Percentiles rank a stretch among this genome's conserved stretches.
phyloP scores from a whole-genome alignment of 2,113 vertebrate genomes.

The Pomatorhinus ruficollis region DNA sequence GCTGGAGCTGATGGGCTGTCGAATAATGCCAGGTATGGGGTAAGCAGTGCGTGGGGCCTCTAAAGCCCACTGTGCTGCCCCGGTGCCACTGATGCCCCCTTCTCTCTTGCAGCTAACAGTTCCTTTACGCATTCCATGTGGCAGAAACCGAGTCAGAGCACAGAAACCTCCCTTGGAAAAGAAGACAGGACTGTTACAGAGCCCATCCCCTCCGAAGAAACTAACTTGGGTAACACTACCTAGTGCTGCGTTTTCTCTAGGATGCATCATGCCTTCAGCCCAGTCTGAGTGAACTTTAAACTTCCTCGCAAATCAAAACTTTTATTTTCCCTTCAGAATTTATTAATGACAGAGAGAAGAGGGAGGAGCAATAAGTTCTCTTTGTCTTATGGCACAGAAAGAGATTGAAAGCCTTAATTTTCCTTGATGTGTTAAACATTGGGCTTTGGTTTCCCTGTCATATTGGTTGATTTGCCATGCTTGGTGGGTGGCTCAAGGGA shows the following conservation, averaged over 20 bases:
- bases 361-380: neutral
- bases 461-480: neutral
- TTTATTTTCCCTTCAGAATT: neutral
- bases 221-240: slow-evolving; percentile 36
- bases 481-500: neutral
- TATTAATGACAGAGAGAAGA: neutral
- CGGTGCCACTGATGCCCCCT: neutral
- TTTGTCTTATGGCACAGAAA: neutral
- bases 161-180: slow-evolving; percentile 57
- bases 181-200: slow-evolving; percentile 69
- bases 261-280: neutral
- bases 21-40: slow-evolving; percentile 67
- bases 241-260: neutral
- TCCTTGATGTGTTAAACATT: neutral
- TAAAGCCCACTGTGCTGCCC: neutral
- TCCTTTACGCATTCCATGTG: slow-evolving; percentile 65
- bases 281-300: neutral
- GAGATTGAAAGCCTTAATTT: slow-evolving; percentile 17
- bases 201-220: slow-evolving; percentile 60
- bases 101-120: slow-evolving; percentile 65
- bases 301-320: neutral
- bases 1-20: slow-evolving; percentile 81
- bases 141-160: slow-evolving; percentile 67
- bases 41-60: neutral
- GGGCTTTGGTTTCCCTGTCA: neutral